Percentiles rank a stretch among this genome's conserved stretches.
Evolutionary conservation across 2,113 vertebrate species (phyloP).

Genomic region (Fregata magnificens): DNA sequence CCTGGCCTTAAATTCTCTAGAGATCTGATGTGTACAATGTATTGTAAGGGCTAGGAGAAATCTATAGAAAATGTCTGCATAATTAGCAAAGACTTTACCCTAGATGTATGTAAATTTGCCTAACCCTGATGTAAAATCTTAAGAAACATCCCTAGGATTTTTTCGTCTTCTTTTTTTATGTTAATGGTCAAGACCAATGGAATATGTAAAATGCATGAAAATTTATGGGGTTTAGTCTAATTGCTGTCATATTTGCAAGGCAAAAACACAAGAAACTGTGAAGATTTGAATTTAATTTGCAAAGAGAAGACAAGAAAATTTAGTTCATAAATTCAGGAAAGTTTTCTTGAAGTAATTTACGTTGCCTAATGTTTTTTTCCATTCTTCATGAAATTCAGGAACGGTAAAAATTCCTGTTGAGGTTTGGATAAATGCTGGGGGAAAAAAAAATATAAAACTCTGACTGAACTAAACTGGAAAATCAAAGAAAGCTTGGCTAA

Average conservation of each 20-base stretch:
- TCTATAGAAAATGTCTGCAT: conserved; percentile 9
- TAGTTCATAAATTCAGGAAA: not conserved
- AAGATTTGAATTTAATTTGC: conserved; percentile 29
- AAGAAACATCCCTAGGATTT: not conserved
- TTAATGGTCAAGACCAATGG: conserved; percentile 31
- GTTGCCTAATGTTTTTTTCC: not conserved
- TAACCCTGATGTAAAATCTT: conserved; percentile 19
- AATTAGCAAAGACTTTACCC: conserved; percentile 22
- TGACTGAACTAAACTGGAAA: not conserved
- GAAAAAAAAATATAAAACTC: not conserved
- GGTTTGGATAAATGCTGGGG: not conserved
- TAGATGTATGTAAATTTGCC: conserved; percentile 40
- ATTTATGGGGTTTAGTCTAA: conserved; percentile 45
- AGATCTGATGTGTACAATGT: not conserved
- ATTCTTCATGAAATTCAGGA: not conserved
- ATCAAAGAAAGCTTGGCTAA: not conserved
- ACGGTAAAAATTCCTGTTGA: not conserved
- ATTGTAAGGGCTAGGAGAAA: not conserved
- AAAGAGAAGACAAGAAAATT: not conserved
- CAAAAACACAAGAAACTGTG: not conserved
- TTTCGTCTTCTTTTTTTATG: conserved; percentile 21
- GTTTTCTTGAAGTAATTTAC: not conserved
- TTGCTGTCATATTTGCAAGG: conserved; percentile 35
- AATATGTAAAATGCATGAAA: conserved; percentile 47
- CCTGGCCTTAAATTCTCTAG: conserved; percentile 2